Conservation (phyloP, 2,888 invertebrate species). For the Gastrophysa polygoni region DNA sequence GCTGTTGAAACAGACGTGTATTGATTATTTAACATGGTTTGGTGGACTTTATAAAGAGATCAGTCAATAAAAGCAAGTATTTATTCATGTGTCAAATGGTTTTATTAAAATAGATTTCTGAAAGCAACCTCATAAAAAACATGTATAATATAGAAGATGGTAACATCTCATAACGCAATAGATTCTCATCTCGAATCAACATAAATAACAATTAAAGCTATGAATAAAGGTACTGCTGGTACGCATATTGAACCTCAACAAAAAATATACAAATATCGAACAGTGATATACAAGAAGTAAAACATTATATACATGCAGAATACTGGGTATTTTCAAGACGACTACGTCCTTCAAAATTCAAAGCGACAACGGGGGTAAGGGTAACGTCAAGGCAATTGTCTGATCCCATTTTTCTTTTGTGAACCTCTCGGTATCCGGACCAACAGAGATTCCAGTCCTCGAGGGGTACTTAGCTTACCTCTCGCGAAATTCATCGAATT, state of each 20-base stretch:
- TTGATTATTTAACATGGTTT: too few species aligned
- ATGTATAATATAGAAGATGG: constrained; percentile 17
- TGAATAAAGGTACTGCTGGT: constrained; percentile 32
- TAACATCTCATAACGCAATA: constrained; percentile 18
- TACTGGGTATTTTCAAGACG: constrained; percentile 14
- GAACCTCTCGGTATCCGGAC: background rate
- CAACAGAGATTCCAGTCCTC: background rate
- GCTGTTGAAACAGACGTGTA: too few species aligned
- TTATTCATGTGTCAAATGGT: constrained; percentile 4
- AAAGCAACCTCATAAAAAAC: constrained; percentile 23
- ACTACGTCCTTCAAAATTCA: constrained; percentile 8
- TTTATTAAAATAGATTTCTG: constrained; percentile 17
- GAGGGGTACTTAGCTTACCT: too few species aligned
- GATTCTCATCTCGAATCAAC: constrained; percentile 21
- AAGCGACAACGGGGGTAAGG: background rate
- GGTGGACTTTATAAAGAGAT: too few species aligned
- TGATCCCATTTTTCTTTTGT: background rate
- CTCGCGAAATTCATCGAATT: too few species aligned
- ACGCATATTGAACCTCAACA: constrained; percentile 22
- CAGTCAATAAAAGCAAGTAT: background rate
- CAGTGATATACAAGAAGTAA: constrained; percentile 20
- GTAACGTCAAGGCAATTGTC: constrained; percentile 10
- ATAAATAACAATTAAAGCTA: constrained; percentile 37
- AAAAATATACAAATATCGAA: constrained; percentile 29
- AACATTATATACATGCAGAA: constrained; percentile 21